A percentile compares a stretch with the other conserved stretches of the same genome.
phyloP scores from a whole-genome alignment of 2,113 vertebrate species.

The Nothobranchius kuhntae region DNA sequence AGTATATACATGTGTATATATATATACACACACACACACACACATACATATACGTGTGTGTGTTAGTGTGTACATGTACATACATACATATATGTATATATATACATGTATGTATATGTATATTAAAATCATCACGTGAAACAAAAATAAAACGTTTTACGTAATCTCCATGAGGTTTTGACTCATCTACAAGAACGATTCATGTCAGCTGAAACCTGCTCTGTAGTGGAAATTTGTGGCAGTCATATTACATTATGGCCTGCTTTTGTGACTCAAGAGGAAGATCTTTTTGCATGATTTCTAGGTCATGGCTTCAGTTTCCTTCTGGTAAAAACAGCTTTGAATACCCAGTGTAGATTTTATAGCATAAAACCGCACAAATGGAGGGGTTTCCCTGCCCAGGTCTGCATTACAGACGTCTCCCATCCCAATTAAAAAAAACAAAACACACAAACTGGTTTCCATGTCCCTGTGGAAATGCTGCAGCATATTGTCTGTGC shows the following conservation, averaged over 20 bases:
- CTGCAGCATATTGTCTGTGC: neutral
- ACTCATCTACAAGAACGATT: neutral
- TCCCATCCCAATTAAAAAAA: too few species aligned
- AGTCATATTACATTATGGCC: neutral
- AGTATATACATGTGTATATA: too few species aligned
- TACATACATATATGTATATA: too few species aligned
- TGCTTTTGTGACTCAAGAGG: neutral
- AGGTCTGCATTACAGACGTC: neutral
- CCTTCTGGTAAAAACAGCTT: neutral
- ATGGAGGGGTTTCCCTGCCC: neutral
- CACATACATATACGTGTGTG: too few species aligned
- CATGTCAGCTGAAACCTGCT: neutral
- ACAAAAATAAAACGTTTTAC: neutral
- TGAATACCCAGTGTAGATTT: neutral
- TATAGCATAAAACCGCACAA: neutral
- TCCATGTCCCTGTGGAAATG: slow-evolving; percentile 10
- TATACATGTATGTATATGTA: too few species aligned
- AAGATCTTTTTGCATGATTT: neutral
- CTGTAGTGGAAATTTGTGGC: too few species aligned
- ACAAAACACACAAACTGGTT: neutral
- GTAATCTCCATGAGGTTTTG: neutral
- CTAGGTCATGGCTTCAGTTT: neutral
- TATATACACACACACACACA: too few species aligned
- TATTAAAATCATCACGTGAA: neutral
- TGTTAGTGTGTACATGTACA: too few species aligned